Conservation (phyloP, 2,113 vertebrate genomes). For the Eupsittula cactorum region DNA sequence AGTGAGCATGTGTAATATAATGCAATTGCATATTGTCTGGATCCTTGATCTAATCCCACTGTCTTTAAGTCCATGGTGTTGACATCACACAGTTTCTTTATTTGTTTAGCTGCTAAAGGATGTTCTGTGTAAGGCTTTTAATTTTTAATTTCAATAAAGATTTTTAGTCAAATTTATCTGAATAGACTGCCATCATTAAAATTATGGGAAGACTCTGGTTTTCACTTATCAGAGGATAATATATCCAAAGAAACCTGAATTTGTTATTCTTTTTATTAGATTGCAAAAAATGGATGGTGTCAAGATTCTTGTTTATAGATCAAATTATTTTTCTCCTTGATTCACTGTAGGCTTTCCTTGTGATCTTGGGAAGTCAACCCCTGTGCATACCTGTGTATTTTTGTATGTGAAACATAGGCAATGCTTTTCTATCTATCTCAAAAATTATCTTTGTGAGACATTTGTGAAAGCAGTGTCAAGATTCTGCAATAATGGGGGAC, state of each 20-base stretch:
- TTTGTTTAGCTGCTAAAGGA: not conserved
- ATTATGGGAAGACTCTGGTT: not conserved
- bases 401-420: not conserved
- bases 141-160: not conserved
- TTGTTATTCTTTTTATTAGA: not conserved
- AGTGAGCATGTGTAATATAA: not conserved
- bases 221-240: not conserved
- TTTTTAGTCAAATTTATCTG: not conserved
- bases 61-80: not conserved
- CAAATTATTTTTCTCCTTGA: not conserved
- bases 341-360: not conserved
- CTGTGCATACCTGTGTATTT: not conserved
- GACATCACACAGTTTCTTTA: not conserved
- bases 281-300: not conserved
- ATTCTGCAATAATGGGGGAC: not conserved
- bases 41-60: not conserved
- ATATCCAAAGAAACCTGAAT: not conserved
- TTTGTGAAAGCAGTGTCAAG: not conserved
- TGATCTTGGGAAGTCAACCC: not conserved
- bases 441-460: not conserved
- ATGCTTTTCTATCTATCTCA: not conserved
- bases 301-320: not conserved
- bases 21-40: not conserved
- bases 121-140: not conserved
- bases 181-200: not conserved